Evolutionary conservation across 2,888 invertebrate genomes (phyloP).

Genomic region (Druceiella hillmani): DNA sequence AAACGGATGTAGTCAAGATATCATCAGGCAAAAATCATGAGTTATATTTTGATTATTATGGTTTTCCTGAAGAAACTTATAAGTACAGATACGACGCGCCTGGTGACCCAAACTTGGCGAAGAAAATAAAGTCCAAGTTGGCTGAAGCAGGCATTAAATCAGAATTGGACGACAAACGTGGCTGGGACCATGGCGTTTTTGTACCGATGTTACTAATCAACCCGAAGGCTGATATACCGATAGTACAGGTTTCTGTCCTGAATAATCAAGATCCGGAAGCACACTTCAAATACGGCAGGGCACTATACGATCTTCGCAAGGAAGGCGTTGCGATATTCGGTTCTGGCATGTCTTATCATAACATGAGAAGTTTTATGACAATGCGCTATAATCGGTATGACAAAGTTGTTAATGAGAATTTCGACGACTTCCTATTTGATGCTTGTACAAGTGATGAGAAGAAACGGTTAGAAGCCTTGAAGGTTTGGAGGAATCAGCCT

Average conservation of each 20-base stretch:
- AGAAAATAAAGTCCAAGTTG: conserved; percentile 33
- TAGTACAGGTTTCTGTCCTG: conserved; percentile 41
- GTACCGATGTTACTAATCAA: conserved; percentile 48
- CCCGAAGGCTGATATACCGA: conserved; percentile 40
- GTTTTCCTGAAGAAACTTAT: conserved; percentile 44
- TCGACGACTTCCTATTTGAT: conserved; percentile 39
- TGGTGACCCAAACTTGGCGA: conserved; percentile 37
- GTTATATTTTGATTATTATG: conserved; percentile 45
- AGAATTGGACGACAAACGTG: conserved; percentile 37
- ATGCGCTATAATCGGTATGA: conserved; percentile 23
- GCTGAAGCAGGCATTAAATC: conserved; percentile 37
- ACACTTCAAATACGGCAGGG: conserved; percentile 40
- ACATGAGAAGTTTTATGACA: conserved; percentile 40
- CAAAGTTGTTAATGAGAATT: conserved; percentile 36
- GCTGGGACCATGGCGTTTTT: conserved; percentile 50
- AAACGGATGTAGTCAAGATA: conserved; percentile 39
- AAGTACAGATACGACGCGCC: conserved; percentile 43
- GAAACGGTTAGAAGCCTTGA: conserved; percentile 30
- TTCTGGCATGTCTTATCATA: conserved; percentile 47
- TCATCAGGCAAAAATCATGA: conserved; percentile 41
- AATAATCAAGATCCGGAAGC: conserved; percentile 36
- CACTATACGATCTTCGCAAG: conserved; percentile 35
- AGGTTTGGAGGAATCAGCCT: conserved; percentile 34
- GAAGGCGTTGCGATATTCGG: conserved; percentile 42
- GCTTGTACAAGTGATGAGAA: conserved; percentile 35